Evolutionary conservation across 2,797 vertebrate species (phyloP).

Genomic region (Stomatorhinus walkeri): DNA sequence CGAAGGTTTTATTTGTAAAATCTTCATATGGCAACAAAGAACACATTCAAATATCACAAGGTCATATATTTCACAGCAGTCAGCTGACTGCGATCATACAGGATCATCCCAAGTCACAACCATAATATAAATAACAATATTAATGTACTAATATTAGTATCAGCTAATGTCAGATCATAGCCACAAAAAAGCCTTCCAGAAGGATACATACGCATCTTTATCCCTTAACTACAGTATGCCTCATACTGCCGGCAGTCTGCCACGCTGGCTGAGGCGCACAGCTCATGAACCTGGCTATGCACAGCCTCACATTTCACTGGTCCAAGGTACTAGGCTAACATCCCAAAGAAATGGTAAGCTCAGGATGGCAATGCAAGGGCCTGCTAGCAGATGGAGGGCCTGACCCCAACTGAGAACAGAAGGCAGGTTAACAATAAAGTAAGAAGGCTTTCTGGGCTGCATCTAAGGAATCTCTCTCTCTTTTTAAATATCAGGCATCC

Average conservation of each 20-base stretch:
- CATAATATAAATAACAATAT: not conserved
- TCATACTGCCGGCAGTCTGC: not conserved
- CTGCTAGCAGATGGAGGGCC: conserved; percentile 3
- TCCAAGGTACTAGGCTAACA: not conserved
- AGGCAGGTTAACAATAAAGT: not conserved
- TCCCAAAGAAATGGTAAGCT: not conserved
- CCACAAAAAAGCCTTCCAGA: not conserved
- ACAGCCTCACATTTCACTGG: not conserved
- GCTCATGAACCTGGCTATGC: not conserved
- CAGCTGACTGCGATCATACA: not conserved
- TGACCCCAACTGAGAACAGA: conserved; percentile 9
- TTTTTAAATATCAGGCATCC: not conserved
- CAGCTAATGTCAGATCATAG: not conserved
- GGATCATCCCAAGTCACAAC: not conserved
- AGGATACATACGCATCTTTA: not conserved
- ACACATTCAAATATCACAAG: not conserved
- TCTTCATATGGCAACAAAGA: not conserved
- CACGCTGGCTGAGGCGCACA: not conserved
- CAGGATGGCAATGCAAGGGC: not conserved
- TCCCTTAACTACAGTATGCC: not conserved
- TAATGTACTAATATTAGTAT: not conserved
- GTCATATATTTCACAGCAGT: not conserved
- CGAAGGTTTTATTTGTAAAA: not conserved
- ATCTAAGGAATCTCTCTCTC: not conserved
- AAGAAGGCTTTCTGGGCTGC: not conserved